These are phyloP conservation scores for Lepidurus packardi DNA, from an alignment of 1,140 invertebrate species.

Conservation along the genomic window DNA sequence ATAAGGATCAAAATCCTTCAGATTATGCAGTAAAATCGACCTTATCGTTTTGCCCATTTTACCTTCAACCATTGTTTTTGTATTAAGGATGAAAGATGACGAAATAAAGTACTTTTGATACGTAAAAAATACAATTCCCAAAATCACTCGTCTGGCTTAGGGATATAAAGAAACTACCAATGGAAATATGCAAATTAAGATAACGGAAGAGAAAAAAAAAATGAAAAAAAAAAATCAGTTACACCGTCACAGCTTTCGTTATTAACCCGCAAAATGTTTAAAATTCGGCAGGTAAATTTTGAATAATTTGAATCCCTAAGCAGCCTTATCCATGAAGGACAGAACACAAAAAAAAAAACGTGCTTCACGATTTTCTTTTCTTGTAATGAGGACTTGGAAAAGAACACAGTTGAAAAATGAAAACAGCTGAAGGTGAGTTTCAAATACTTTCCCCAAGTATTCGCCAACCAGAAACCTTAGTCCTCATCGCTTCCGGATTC, in stretches of 20 bases:
- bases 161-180: not conserved
- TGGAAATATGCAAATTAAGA: not conserved
- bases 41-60: not conserved
- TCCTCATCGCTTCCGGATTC: constrained; percentile 39
- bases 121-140: constrained; percentile 15
- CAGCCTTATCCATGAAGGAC: not conserved
- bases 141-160: not conserved
- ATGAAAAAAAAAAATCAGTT: not conserved
- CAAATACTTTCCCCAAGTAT: constrained; percentile 21
- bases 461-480: constrained; percentile 28
- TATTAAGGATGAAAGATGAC: constrained; percentile 20
- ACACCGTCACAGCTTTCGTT: not conserved
- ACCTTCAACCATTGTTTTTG: constrained; percentile 18
- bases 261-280: not conserved
- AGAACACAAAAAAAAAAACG: not conserved
- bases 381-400: constrained; percentile 7
- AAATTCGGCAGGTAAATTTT: not conserved
- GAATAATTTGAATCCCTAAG: not conserved
- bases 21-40: not conserved
- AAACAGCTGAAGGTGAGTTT: constrained; percentile 22
- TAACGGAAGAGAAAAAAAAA: not conserved
- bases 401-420: constrained; percentile 20
- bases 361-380: constrained; percentile 22
- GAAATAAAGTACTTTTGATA: constrained; percentile 9
- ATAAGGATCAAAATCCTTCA: not conserved